phyloP scores from a whole-genome alignment of 2,888 invertebrate species.

The Ellobium chinense region DNA sequence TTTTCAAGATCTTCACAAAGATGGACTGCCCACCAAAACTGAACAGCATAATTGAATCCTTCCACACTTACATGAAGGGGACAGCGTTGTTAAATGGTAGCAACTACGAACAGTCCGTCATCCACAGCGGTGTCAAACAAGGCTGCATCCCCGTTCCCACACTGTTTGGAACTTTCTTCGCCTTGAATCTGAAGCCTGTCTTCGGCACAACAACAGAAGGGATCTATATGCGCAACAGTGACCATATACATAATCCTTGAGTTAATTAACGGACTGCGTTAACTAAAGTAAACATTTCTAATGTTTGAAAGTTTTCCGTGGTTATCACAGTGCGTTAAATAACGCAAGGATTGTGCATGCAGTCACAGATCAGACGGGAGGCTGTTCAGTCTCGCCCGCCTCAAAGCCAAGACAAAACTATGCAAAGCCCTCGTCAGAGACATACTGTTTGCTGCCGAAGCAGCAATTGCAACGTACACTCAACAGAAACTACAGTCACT shows the following conservation, averaged over 20 bases:
- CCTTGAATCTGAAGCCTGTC: not conserved
- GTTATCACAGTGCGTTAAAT: too few relatives aligned
- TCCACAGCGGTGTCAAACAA: not conserved
- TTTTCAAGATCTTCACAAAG: constrained; percentile 40
- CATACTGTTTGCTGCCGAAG: constrained; percentile 10
- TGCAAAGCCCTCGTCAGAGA: not conserved
- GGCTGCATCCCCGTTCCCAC: not conserved
- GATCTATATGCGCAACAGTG: constrained; percentile 7
- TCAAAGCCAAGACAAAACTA: not conserved
- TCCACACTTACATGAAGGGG: constrained; percentile 47
- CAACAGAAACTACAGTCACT: constrained; percentile 17
- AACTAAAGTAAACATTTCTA: too few relatives aligned
- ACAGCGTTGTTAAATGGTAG: constrained; percentile 15
- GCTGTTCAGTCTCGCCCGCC: constrained; percentile 24
- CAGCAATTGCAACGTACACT: not conserved
- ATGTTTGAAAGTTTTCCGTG: too few relatives aligned
- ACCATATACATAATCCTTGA: too few relatives aligned
- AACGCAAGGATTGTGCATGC: too few relatives aligned
- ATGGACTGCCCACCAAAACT: constrained; percentile 41
- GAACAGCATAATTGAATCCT: constrained; percentile 38
- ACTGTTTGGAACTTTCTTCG: not conserved
- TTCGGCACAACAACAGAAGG: too few relatives aligned
- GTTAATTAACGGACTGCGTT: too few relatives aligned
- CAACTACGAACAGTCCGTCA: not conserved
- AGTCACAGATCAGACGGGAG: constrained; percentile 7